Conservation (phyloP, 2,113 vertebrate species). For the Odontesthes bonariensis region DNA sequence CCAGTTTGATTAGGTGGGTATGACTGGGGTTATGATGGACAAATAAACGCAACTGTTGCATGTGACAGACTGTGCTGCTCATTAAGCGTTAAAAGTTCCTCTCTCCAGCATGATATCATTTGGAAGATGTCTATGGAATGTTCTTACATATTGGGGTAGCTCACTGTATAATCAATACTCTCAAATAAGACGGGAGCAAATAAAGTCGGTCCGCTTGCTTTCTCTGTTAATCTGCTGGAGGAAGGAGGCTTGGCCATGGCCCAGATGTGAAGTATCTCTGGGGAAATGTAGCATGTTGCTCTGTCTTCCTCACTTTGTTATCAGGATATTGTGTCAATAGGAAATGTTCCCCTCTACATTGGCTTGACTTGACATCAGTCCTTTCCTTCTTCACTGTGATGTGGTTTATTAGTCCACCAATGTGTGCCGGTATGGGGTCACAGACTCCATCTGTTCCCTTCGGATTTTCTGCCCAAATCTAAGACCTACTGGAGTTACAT, state of each 20-base stretch:
- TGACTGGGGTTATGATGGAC: background rate
- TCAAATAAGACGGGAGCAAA: background rate
- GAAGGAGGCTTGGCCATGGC: slow-evolving; percentile 7
- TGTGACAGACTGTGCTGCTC: slow-evolving; percentile 14
- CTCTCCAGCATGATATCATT: slow-evolving; percentile 17
- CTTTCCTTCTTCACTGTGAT: slow-evolving; percentile 27
- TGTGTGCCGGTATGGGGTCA: slow-evolving; percentile 48
- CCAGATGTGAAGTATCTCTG: slow-evolving; percentile 24
- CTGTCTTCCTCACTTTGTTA: slow-evolving; percentile 49
- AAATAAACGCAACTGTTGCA: background rate
- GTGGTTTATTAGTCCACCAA: slow-evolving; percentile 34
- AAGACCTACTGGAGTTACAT: slow-evolving; percentile 45
- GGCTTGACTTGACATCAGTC: slow-evolving; percentile 12
- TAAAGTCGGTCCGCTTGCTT: background rate
- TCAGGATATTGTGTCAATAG: slow-evolving; percentile 54
- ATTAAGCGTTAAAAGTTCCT: slow-evolving; percentile 23
- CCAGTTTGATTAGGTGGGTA: background rate
- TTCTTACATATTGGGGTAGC: slow-evolving; percentile 10
- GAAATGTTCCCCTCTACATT: slow-evolving; percentile 39
- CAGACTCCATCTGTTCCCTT: slow-evolving; percentile 63
- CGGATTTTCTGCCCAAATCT: slow-evolving; percentile 53
- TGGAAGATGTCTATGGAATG: slow-evolving; percentile 29
- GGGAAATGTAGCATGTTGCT: slow-evolving; percentile 35
- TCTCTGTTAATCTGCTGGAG: slow-evolving; percentile 9
- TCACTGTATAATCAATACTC: slow-evolving; percentile 4